Conservation (phyloP, 1,140 invertebrate genomes). For the Macrocentrus cingulum region DNA sequence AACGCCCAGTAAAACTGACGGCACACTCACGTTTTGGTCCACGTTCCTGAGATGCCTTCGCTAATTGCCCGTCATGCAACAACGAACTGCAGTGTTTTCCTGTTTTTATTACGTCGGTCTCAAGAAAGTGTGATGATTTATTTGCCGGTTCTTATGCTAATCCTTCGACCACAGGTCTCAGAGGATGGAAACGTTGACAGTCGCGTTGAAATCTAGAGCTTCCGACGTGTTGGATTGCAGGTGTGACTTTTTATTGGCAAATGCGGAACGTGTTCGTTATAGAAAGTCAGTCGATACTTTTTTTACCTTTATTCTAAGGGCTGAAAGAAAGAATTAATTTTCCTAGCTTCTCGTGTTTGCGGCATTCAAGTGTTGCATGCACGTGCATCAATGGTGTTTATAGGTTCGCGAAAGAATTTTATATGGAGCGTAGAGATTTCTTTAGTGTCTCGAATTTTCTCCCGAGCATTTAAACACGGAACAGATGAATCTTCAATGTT, state of each 20-base stretch:
- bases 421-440: not conserved
- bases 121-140: constrained; percentile 25
- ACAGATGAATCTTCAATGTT: not conserved
- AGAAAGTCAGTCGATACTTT: no score
- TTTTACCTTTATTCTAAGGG: no score
- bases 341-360: no score
- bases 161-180: not conserved
- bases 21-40: no score
- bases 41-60: constrained; percentile 2
- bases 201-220: no score
- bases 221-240: no score
- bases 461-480: not conserved
- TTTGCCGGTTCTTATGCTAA: constrained; percentile 13
- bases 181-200: no score
- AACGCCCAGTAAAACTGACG: no score
- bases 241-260: no score
- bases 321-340: no score
- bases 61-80: constrained; percentile 14
- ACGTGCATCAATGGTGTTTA: not conserved
- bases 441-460: not conserved
- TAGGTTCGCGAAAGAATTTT: not conserved
- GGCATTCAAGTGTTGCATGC: no score
- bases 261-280: no score
- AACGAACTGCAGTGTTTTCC: constrained; percentile 10
- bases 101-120: constrained; percentile 13